Evolutionary conservation across 1,140 invertebrate genomes (phyloP).

Genomic region (Cydia fagiglandana): DNA sequence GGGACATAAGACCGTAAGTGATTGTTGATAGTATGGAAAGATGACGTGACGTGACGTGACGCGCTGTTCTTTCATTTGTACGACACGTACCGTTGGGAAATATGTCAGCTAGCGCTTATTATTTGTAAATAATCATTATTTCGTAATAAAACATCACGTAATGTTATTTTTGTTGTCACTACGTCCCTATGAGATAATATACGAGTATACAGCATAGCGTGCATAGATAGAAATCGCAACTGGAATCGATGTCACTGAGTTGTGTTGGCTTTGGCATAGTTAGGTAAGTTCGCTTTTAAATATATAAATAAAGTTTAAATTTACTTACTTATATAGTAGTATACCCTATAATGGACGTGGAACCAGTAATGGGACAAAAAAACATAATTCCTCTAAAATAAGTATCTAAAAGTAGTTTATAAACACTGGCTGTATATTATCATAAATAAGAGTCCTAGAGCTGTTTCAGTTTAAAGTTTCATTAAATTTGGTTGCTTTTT

Average conservation of each 20-base stretch:
- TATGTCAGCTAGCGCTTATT: not conserved
- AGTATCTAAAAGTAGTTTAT: no score
- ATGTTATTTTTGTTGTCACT: not conserved
- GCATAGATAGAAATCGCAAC: not conserved
- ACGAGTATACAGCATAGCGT: not conserved
- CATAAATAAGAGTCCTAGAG: no score
- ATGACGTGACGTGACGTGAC: not conserved
- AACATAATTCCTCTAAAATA: no score
- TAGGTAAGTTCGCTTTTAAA: not conserved
- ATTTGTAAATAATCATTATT: conserved; percentile 9
- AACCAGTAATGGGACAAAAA: no score
- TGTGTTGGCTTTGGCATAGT: not conserved
- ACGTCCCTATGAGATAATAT: not conserved
- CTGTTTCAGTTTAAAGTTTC: no score
- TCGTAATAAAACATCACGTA: not conserved
- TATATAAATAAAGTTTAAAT: not conserved
- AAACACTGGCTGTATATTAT: no score
- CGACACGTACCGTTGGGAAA: conserved; percentile 5
- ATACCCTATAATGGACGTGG: no score
- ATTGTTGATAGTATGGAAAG: not conserved
- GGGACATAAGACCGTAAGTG: not conserved
- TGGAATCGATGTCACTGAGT: not conserved
- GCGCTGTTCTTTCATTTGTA: conserved; percentile 18
- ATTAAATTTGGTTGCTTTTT: no score
- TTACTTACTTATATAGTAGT: no score